Base-by-base conservation (phyloP, 2,888 invertebrate genomes). In the Nemotelus nigrinus region DNA sequence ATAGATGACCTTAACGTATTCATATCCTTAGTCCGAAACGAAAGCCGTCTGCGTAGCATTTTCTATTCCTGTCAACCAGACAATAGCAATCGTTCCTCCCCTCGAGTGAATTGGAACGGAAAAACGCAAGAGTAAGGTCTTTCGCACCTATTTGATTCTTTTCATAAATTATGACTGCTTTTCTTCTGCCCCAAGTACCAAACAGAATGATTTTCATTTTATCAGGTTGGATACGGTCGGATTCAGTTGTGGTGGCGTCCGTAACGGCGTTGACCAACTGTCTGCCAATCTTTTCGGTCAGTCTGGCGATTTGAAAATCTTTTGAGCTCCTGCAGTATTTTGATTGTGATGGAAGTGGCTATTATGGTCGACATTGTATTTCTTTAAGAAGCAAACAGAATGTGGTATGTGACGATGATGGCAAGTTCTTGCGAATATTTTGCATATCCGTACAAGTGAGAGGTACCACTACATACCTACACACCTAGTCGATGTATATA, bases 91-190 rank as follows among this genome's bases (percentile, higher is more conserved):
- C 47, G 41, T 48, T 60, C 48, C 74, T 72, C 43, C 60, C 60
- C 60, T 60, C 25, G 60, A 74, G 7, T 63, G 74, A 63, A 63
- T 48, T 7, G 48, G 60, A 41, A 70, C 41, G 74, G 60, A 74
- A 74, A 72, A 74, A 6, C 47, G 74, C 60, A 74, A 74, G 60
- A 60, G 60, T 60, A 74, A 63, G 63, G 76, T 71, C 72, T 77
- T 77, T 78, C 77, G 71, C 78, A 78, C 78, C 78, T 78, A 78
- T 78, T 77, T 78, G 78, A 77, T 78, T 78, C 78, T 78, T 78
- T 78, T 78, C 78, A 78, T 78, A 77, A 78, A 77, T 77, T 78
- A 77, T 77, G 68, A 72, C 71, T 76, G 72, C 72, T 74, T 74
- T 74, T 74, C 72, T 39, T 65, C 77, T 67, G 72, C 67, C 71